phyloP scores from a whole-genome alignment of 2,888 invertebrate genomes.

The Drosophila planitibia region DNA sequence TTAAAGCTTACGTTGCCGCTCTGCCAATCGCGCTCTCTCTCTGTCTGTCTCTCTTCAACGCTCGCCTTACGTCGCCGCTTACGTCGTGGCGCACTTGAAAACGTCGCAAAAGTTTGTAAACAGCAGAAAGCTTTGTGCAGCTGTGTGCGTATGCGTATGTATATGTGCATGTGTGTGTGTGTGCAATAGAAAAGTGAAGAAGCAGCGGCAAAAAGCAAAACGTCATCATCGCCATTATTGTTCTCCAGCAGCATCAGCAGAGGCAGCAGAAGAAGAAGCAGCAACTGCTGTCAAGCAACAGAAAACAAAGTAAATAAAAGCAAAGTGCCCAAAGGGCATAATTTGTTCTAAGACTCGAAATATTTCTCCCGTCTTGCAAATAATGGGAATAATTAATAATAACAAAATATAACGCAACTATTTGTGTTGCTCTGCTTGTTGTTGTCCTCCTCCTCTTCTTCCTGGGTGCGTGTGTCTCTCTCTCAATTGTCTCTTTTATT shows the following conservation, averaged over 20 bases:
- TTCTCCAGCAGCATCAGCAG: conserved; percentile 28
- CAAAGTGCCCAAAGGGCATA: conserved; percentile 37
- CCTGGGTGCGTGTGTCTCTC: conserved; percentile 24
- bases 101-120: conserved; percentile 81
- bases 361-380: conserved; percentile 6
- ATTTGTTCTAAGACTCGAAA: conserved; percentile 20
- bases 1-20: conserved; percentile 75
- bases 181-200: conserved; percentile 66
- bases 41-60: conserved; percentile 17
- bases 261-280: conserved; percentile 12
- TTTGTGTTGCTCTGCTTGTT: conserved; percentile 5
- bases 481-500: conserved; percentile 31
- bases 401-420: conserved; percentile 32
- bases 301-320: conserved; percentile 70
- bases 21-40: conserved; percentile 39
- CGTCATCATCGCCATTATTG: conserved; percentile 23
- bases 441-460: not conserved
- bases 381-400: conserved; percentile 51
- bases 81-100: conserved; percentile 74
- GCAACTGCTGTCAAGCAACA: conserved; percentile 54
- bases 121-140: conserved; percentile 67
- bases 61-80: conserved; percentile 46
- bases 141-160: conserved; percentile 48
- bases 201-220: conserved; percentile 49
- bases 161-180: conserved; percentile 59